These are phyloP conservation scores for Ischnura elegans DNA, from an alignment of 2,888 invertebrate genomes.

Conservation along the genomic window DNA sequence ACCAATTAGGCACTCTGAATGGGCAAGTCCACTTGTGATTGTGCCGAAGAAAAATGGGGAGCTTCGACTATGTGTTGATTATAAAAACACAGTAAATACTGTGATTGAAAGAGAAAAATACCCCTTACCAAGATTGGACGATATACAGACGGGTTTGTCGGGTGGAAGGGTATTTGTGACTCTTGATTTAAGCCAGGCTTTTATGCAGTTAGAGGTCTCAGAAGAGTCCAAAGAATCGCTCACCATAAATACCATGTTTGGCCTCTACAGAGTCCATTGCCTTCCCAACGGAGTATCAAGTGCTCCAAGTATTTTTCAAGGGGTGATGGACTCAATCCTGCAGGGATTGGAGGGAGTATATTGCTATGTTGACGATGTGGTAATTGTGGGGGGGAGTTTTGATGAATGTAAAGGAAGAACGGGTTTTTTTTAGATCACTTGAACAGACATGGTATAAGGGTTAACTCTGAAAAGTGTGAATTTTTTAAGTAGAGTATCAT, in stretches of 20 bases:
- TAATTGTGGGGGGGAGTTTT: background rate
- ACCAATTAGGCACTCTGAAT: slow-evolving; percentile 72
- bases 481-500: background rate
- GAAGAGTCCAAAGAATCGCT: slow-evolving; percentile 74
- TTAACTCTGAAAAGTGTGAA: background rate
- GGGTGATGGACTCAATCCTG: slow-evolving; percentile 73
- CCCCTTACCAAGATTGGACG: slow-evolving; percentile 74
- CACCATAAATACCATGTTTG: slow-evolving; percentile 75
- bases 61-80: slow-evolving; percentile 74
- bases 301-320: slow-evolving; percentile 75
- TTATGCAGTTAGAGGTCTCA: slow-evolving; percentile 75
- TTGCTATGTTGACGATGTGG: slow-evolving; percentile 59
- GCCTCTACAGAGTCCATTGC: slow-evolving; percentile 74
- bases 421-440: background rate
- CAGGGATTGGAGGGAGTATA: slow-evolving; percentile 73
- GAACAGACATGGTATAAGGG: background rate
- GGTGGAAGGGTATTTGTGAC: slow-evolving; percentile 73
- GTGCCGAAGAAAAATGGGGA: slow-evolving; percentile 63
- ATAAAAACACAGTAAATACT: slow-evolving; percentile 73
- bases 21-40: slow-evolving; percentile 74
- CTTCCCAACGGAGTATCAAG: slow-evolving; percentile 74
- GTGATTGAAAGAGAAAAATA: slow-evolving; percentile 73
- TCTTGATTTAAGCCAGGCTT: slow-evolving; percentile 74
- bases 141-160: slow-evolving; percentile 73
- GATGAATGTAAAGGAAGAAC: background rate